Conservation (phyloP, 2,113 vertebrate genomes). For the Pseudorhombus dupliciocellatus region DNA sequence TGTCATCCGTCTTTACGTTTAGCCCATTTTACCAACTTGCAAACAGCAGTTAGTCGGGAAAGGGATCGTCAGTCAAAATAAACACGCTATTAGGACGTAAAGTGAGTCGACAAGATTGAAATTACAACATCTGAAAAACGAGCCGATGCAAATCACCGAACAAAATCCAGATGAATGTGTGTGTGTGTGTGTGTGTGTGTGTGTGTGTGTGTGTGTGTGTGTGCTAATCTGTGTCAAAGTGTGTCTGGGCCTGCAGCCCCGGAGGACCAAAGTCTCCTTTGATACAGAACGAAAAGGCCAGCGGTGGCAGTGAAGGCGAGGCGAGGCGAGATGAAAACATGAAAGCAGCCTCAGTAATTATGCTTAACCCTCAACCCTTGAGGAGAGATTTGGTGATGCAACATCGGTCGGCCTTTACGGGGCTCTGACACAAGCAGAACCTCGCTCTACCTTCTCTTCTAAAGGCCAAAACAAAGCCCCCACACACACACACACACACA, state of each 20-base stretch:
- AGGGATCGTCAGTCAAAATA: no score
- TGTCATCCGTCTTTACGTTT: no score
- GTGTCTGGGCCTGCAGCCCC: conserved; percentile 24
- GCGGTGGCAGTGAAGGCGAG: conserved; percentile 35
- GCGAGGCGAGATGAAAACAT: conserved; percentile 49
- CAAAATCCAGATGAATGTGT: conserved; percentile 1
- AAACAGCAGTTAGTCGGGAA: no score
- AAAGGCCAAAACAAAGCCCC: background rate
- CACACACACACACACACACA: background rate
- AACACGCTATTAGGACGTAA: no score
- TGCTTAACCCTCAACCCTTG: conserved; percentile 47
- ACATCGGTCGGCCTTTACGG: conserved; percentile 33
- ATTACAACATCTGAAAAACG: background rate
- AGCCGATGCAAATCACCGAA: conserved; percentile 21
- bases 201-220: conserved; percentile 3
- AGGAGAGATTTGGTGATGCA: conserved; percentile 64
- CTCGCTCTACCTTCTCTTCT: conserved; percentile 18
- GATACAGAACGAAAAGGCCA: conserved; percentile 58
- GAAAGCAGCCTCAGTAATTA: conserved; percentile 62
- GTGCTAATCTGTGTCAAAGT: conserved; percentile 36
- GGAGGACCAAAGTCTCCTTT: conserved; percentile 60
- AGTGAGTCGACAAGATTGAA: background rate
- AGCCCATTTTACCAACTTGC: no score
- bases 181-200: background rate
- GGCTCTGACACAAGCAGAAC: conserved; percentile 28